Evolutionary conservation across 2,113 vertebrate genomes (phyloP).

Genomic region (Hucho hucho): DNA sequence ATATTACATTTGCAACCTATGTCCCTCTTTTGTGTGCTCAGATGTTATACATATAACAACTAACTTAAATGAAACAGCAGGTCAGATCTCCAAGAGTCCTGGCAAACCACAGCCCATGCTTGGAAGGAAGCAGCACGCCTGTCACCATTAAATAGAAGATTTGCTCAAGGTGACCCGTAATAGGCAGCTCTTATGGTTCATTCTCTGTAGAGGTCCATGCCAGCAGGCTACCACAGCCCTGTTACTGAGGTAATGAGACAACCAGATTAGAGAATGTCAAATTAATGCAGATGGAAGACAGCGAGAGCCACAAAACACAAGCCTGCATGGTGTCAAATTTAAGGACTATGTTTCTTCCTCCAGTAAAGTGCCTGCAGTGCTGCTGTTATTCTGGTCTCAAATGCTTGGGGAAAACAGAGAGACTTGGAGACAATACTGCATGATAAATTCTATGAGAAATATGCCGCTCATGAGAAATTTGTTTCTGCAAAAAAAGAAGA

Average conservation of each 20-base stretch:
- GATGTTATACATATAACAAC: not conserved
- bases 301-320: slow-evolving; percentile 57
- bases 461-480: slow-evolving; percentile 36
- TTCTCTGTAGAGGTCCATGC: slow-evolving; percentile 52
- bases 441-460: slow-evolving; percentile 37
- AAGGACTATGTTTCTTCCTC: slow-evolving; percentile 41
- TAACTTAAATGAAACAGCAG: slow-evolving; percentile 58
- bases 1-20: slow-evolving; percentile 57
- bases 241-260: slow-evolving; percentile 54
- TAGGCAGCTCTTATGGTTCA: slow-evolving; percentile 45
- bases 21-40: slow-evolving; percentile 11
- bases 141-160: slow-evolving; percentile 67
- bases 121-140: slow-evolving; percentile 54
- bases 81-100: slow-evolving; percentile 34
- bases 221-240: slow-evolving; percentile 54
- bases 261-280: slow-evolving; percentile 68
- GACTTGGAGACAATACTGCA: slow-evolving; percentile 32
- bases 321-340: slow-evolving; percentile 60
- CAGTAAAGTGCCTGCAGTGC: slow-evolving; percentile 40
- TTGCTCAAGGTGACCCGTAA: slow-evolving; percentile 70
- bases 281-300: slow-evolving; percentile 70
- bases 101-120: slow-evolving; percentile 46
- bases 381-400: slow-evolving; percentile 45
- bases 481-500: slow-evolving; percentile 35
- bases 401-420: slow-evolving; percentile 39